phyloP scores from a whole-genome alignment of 2,888 invertebrate species.

The Deroplatys truncata region DNA sequence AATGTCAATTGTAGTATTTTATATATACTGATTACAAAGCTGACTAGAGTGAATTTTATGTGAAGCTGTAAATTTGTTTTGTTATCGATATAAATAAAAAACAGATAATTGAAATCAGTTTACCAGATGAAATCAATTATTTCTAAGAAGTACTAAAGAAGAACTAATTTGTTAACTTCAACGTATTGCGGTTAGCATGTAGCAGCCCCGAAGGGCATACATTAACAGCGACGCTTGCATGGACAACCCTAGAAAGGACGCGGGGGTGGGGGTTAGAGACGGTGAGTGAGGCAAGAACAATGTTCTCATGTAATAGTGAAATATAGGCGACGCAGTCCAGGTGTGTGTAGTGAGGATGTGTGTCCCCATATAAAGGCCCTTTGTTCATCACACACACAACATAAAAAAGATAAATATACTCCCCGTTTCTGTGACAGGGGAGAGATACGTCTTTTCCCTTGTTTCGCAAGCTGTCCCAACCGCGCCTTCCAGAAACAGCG shows the following conservation, averaged over 20 bases:
- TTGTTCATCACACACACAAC: slow-evolving; percentile 14
- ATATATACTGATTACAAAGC: too few species aligned
- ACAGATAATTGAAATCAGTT: too few species aligned
- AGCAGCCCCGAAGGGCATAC: too few species aligned
- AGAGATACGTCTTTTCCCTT: neutral
- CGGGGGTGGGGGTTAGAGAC: neutral
- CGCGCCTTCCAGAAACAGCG: neutral
- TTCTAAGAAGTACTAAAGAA: too few species aligned
- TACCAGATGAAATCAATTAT: too few species aligned
- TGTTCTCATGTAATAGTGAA: slow-evolving; percentile 21
- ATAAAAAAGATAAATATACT: slow-evolving; percentile 15
- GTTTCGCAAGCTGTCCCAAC: neutral
- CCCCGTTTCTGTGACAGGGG: neutral
- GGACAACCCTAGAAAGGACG: neutral
- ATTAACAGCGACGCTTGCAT: neutral
- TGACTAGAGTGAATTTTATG: too few species aligned
- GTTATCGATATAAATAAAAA: too few species aligned
- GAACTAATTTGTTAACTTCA: too few species aligned
- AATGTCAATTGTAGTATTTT: too few species aligned
- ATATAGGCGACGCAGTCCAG: slow-evolving; percentile 6
- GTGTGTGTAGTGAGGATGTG: slow-evolving; percentile 12
- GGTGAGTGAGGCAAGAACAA: slow-evolving; percentile 16
- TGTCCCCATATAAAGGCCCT: slow-evolving; percentile 10
- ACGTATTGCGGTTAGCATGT: too few species aligned
- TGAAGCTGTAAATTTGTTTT: too few species aligned